Evolutionary conservation across 1,140 invertebrate genomes (phyloP), one percentile per base, ranked within the genome.

Genomic region (Pseudomyrmex dendroicus): DNA sequence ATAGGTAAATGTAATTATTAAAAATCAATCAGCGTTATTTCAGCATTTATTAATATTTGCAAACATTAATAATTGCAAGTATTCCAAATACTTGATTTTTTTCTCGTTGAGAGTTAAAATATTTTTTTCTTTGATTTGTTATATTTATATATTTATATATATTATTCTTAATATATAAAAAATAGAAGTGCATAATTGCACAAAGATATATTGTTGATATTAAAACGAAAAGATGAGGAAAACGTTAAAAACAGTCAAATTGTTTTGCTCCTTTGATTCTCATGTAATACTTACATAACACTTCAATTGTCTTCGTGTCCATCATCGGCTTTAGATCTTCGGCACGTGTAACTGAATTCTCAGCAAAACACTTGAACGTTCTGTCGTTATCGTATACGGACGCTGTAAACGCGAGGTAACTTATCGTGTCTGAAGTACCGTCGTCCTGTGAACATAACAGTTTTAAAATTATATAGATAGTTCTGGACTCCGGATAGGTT

Each of bases 331-430:
- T 96, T 84, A 97, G 96, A 12, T 96, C 95, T 78, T 96, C 96
- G 7, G 96, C 95, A 78, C 95, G 94, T 91, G 97, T 97, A 15
- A 98, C 97, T 62, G 96, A 94, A 93, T 99, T 99, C 86, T 96
- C 95, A 0, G 97, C 97, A 91, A 96, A 96, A 91, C 98, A 99
- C 56, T 96, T 95, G 85, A 98, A 97, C 62, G 95, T 93, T 95
- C 83, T 96, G 94, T 96, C 96, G 92, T 99, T 98, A 92, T 98
- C 98, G 91, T 96, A 97, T 44, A 97, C 95, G 1, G 96, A 96
- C 1, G 97, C 97, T 62, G 96, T 96, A 92, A 98, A 98, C 8
- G 95, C 95, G 52, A 98, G 92, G 85, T 96, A 95, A 82, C 97
- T 98, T 91, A 95, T 95, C 0, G 97, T 98, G 82, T 96, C 96